These are phyloP conservation scores for Siderastrea siderea DNA, from an alignment of 92 coral and sea anemone genomes.

Conservation along the genomic window DNA sequence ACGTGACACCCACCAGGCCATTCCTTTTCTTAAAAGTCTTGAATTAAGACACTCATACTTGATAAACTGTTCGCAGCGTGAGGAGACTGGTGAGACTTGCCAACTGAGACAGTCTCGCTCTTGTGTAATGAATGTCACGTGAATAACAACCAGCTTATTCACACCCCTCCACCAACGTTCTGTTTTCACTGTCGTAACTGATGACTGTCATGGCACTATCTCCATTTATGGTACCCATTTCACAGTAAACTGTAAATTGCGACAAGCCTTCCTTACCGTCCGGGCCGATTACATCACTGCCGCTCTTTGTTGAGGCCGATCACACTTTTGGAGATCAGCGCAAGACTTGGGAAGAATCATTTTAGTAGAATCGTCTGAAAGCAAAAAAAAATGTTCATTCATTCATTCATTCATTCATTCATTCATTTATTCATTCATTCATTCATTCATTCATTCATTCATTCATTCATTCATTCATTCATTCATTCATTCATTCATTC, in stretches of 20 bases:
- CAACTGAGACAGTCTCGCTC: conserved; percentile 36
- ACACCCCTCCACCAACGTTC: background rate
- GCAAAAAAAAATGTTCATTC: background rate
- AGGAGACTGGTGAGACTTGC: conserved; percentile 31
- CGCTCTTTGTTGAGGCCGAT: background rate
- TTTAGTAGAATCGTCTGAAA: background rate
- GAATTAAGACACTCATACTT: conserved; percentile 18
- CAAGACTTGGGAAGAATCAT: background rate
- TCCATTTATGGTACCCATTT: background rate
- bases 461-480: no score
- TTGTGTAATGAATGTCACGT: conserved; percentile 6
- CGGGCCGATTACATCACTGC: background rate
- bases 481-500: no score
- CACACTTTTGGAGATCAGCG: background rate
- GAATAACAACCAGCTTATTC: background rate
- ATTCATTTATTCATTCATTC: no score
- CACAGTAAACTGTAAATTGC: background rate
- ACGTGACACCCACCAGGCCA: background rate
- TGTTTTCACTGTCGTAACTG: background rate
- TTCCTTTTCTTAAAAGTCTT: background rate
- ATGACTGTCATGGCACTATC: background rate
- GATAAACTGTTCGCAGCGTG: background rate
- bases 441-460: no score
- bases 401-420: no score
- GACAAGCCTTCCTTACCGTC: background rate